Percentiles rank a stretch among this genome's conserved stretches.
Evolutionary conservation across 2,113 vertebrate genomes (phyloP).

Genomic region (Macquaria australasica): DNA sequence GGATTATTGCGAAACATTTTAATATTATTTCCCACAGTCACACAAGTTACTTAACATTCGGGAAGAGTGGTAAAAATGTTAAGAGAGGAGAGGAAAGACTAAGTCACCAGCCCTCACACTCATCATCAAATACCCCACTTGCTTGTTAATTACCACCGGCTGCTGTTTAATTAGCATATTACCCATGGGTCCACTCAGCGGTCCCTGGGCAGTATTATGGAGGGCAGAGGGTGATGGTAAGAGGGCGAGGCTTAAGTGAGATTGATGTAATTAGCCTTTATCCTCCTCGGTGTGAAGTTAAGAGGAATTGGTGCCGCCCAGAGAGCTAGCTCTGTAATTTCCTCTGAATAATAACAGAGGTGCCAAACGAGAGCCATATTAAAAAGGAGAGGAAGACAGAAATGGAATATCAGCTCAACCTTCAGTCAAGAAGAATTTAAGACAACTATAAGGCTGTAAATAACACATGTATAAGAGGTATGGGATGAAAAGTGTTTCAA

Average conservation of each 20-base stretch:
- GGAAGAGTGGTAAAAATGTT: not conserved
- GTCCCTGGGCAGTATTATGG: constrained; percentile 19
- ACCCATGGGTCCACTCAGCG: constrained; percentile 44
- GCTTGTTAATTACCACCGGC: constrained; percentile 59
- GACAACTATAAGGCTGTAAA: not conserved
- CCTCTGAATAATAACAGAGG: constrained; percentile 27
- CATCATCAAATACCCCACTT: constrained; percentile 51
- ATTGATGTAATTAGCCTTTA: constrained; percentile 68
- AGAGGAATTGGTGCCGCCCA: constrained; percentile 22
- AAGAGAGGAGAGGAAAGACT: constrained; percentile 5
- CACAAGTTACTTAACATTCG: constrained; percentile 39
- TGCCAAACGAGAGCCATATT: not conserved
- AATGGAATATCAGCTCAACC: too few species aligned
- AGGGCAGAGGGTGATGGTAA: constrained; percentile 50
- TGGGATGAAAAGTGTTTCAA: not conserved
- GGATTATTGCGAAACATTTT: not conserved
- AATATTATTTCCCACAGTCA: constrained; percentile 2
- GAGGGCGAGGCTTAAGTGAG: constrained; percentile 48
- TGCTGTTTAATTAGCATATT: constrained; percentile 58
- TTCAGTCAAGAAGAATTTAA: not conserved
- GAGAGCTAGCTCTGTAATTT: constrained; percentile 29
- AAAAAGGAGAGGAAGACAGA: not conserved
- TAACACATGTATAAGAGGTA: not conserved
- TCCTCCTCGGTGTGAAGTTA: constrained; percentile 40
- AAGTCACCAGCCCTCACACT: constrained; percentile 33